Base-by-base conservation (phyloP, 1,140 invertebrate genomes). In the Drosophila mayri region DNA sequence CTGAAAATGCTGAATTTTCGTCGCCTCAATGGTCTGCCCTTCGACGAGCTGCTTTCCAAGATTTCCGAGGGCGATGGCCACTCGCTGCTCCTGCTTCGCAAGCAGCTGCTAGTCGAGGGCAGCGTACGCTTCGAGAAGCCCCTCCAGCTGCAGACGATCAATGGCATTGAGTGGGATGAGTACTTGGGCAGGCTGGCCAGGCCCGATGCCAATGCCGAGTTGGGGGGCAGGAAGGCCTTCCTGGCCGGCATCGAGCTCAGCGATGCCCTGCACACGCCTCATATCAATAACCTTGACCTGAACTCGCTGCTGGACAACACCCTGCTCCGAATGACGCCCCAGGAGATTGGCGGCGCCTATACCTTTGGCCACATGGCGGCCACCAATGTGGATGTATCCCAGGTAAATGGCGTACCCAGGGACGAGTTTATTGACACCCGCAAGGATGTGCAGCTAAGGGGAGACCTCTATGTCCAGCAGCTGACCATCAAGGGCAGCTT, bases 91-190 rank as follows among this genome's bases (percentile, higher is more conserved):
- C 63, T 91, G 10, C 71, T 92, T 0, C 82, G 64, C 52, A 92
- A 92, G 35, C 82, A 92, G 30, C 54, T 92, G 0, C 62, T 92
- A 14, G 67, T 92, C 7, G 80, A 92, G 37, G 91, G 91, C 3
- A 92, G 90, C 52, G 82, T 91, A 3, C 46, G 76, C 9, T 92
- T 92, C 28, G 67, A 75, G 4, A 43, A 66, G 2, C 41, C 59
- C 3, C 38, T 92, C 4, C 68, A 77, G 11, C 52, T 92, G 18
- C 28, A 74, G 9, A 62, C 9, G 1, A 57, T 92, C 8, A 92
- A 92, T 40, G 70, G 28, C 14, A 35, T 92, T 4, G 12, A 46
- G 2, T 92, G 85, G 88, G 40, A 78, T 1, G 41, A 37, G 0
- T 92, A 92, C 22, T 9, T 62, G 0, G 0, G 10, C 1, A 41